These are phyloP conservation scores for Lithobius niger DNA, from an alignment of 1,140 invertebrate species.

Conservation along the genomic window DNA sequence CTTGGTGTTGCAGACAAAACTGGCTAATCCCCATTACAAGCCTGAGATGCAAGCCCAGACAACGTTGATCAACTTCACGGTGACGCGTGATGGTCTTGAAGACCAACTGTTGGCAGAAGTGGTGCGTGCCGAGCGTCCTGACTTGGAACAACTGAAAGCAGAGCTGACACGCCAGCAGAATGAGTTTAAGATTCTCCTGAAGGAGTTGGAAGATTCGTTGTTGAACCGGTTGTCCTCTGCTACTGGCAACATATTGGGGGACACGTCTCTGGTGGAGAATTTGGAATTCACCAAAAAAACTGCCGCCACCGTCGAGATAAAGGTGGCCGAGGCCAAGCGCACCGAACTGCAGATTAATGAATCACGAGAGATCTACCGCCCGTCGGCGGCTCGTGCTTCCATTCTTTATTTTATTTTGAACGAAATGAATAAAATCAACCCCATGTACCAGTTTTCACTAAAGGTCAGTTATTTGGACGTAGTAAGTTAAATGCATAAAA, in stretches of 20 bases:
- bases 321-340: conserved; percentile 80
- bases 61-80: conserved; percentile 93
- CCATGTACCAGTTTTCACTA: conserved; percentile 92
- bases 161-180: conserved; percentile 92
- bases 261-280: conserved; percentile 85
- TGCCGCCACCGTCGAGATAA: conserved; percentile 84
- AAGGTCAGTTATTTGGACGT: conserved; percentile 47
- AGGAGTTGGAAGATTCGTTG: conserved; percentile 81
- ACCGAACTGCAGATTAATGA: conserved; percentile 86
- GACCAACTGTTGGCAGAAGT: conserved; percentile 92
- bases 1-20: conserved; percentile 83
- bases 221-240: conserved; percentile 81
- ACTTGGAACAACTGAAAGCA: conserved; percentile 84
- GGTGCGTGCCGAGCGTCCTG: conserved; percentile 89
- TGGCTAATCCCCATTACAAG: conserved; percentile 95
- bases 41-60: conserved; percentile 97
- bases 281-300: conserved; percentile 90
- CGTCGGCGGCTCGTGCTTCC: conserved; percentile 80
- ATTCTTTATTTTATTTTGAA: conserved; percentile 93
- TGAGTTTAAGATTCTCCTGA: conserved; percentile 91
- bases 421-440: conserved; percentile 90
- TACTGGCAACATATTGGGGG: conserved; percentile 76
- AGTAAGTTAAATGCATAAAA: conserved; percentile 1
- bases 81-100: conserved; percentile 90
- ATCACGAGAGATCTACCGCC: conserved; percentile 80